phyloP scores from a whole-genome alignment of 2,888 invertebrate species.

The Amaurobius ferox region DNA sequence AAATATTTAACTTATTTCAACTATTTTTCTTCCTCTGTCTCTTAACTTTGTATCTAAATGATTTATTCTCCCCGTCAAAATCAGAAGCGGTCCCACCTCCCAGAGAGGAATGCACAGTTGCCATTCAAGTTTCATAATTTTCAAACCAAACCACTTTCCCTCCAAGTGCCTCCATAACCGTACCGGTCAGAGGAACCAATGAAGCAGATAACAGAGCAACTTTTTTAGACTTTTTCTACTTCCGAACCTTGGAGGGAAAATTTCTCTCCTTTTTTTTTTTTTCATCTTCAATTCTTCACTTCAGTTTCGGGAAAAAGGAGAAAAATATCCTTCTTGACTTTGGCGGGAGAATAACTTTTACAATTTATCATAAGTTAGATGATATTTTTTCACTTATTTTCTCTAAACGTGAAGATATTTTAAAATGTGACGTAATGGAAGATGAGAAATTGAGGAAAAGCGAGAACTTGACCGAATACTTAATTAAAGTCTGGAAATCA shows the following conservation, averaged over 20 bases:
- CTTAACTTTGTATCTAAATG: neutral
- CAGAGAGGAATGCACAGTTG: neutral
- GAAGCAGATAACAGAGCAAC: conserved; percentile 70
- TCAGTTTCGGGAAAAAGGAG: conserved; percentile 38
- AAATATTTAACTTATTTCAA: no score
- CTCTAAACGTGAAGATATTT: conserved; percentile 40
- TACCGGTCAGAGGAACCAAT: conserved; percentile 63
- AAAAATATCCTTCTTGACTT: conserved; percentile 65
- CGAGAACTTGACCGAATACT: neutral
- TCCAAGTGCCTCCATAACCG: conserved; percentile 27
- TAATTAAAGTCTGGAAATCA: neutral
- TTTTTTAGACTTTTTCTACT: conserved; percentile 58
- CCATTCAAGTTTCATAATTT: conserved; percentile 31
- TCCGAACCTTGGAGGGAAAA: conserved; percentile 62
- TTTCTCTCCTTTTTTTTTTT: conserved; percentile 59
- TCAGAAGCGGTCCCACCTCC: neutral
- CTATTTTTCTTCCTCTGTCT: neutral
- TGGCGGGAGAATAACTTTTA: conserved; percentile 70
- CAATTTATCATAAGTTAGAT: conserved; percentile 69
- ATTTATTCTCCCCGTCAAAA: conserved; percentile 7
- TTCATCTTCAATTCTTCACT: conserved; percentile 70
- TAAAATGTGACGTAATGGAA: conserved; percentile 8
- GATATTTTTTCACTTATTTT: conserved; percentile 28
- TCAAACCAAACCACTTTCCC: conserved; percentile 39
- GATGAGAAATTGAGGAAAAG: neutral